Base-by-base conservation (phyloP, 1,140 invertebrate genomes). In the Hylaeus anthracinus region DNA sequence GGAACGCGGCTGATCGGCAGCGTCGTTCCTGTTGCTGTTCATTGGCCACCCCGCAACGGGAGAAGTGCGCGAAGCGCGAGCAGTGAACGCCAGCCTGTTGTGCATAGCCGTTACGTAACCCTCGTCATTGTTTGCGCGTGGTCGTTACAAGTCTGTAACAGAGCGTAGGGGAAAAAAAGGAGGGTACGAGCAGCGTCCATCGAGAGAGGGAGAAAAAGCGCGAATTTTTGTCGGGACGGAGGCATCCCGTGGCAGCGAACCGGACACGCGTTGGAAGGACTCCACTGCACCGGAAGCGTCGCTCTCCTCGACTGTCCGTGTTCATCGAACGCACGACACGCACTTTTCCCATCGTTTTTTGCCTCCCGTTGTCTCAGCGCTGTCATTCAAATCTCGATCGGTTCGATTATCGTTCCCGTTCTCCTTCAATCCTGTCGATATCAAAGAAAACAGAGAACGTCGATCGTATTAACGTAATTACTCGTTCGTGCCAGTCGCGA, bases 61-160 rank as follows among this genome's bases (percentile, higher is more conserved):
- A 41, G 80, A 77, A 79, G 72, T 70, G 72, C 72, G 65, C 65
- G 64, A 67, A 37, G 72, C 65, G 67, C 72, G 79, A 73, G 58
- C 80, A 79, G 80, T 71, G 82, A 76, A 72, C 74, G 71, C 66
- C 63, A 74, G 84, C 79, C 81, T 75, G 75, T 78, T 80, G 84
- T 86, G 80, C 84, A 85, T 75, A 71, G 74, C 80, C 60, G 78
- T 87, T 85, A 77, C 84, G 76, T 86, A 86, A 86, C 85, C 84
- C 84, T 86, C 72, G 84, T 83, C 86, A 83, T 87, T 90, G 88
- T 89, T 90, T 85, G 86, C 84, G 79, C 84, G 83, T 85, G 78
- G 85, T 84, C 82, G 86, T 84, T 82, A 78, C 83, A 77, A 76
- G 79, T 79, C 56, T 72, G 76, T 64, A 79, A 72, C 76, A 41